Conservation (phyloP, 2,888 invertebrate genomes). For the Parochlus steinenii region DNA sequence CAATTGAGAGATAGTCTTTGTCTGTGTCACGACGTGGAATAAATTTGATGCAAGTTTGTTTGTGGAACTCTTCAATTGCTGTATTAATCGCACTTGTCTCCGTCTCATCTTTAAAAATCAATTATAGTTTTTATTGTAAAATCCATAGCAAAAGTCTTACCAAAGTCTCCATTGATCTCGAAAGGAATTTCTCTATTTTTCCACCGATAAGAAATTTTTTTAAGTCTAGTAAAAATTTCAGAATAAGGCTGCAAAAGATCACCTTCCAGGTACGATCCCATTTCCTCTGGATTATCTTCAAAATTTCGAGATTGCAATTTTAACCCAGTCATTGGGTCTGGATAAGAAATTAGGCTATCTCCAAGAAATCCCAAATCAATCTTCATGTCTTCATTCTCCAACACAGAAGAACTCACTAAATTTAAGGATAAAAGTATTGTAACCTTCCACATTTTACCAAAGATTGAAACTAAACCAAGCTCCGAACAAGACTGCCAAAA, state of each 20-base stretch:
- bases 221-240: conserved; percentile 41
- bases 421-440: no score
- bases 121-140: no score
- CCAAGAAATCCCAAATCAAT: no score
- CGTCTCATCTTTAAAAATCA: conserved; percentile 37
- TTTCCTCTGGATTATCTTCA: conserved; percentile 73
- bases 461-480: no score
- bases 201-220: conserved; percentile 42
- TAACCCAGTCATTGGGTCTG: no score
- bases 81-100: conserved; percentile 44
- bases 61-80: conserved; percentile 60
- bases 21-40: conserved; percentile 42
- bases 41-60: conserved; percentile 57
- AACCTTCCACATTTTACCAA: no score
- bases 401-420: no score
- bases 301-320: no score
- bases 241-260: conserved; percentile 50
- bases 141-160: no score
- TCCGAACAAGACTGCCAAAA: no score
- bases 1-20: conserved; percentile 50
- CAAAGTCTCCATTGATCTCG: conserved; percentile 44
- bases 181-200: conserved; percentile 53
- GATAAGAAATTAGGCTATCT: no score
- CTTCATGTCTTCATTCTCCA: no score
- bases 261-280: conserved; percentile 59